Conservation (phyloP, 1,140 invertebrate genomes). For the Apolygus lucorum region DNA sequence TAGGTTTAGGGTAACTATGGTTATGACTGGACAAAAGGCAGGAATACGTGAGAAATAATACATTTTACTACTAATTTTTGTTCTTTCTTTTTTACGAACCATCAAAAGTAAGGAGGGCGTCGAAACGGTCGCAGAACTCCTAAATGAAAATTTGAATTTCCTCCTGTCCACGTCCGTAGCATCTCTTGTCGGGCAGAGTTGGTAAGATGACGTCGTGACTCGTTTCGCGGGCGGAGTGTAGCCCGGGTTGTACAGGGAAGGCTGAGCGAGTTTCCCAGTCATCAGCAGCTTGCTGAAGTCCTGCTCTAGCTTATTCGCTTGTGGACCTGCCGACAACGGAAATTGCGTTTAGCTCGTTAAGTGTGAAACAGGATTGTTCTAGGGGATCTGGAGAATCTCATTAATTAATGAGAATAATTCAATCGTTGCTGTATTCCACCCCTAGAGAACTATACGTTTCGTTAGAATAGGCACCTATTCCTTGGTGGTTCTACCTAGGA, state of each 20-base stretch:
- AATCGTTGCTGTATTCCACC: no score
- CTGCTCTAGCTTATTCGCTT: slow-evolving; percentile 63
- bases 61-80: no score
- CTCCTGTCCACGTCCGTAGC: slow-evolving; percentile 52
- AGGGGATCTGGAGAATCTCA: no score
- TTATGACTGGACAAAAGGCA: no score
- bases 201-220: slow-evolving; percentile 54
- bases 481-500: no score
- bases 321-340: slow-evolving; percentile 50
- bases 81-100: not conserved
- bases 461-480: no score
- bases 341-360: not conserved
- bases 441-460: no score
- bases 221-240: slow-evolving; percentile 56
- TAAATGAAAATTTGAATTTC: not conserved
- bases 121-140: not conserved
- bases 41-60: no score
- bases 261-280: slow-evolving; percentile 58
- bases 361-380: not conserved
- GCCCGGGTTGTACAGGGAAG: slow-evolving; percentile 68
- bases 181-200: slow-evolving; percentile 62
- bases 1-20: no score
- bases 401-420: no score
- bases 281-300: slow-evolving; percentile 66
- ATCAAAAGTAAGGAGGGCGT: not conserved